Conservation (phyloP, 2,888 invertebrate species). For the Apotomis capreana region DNA sequence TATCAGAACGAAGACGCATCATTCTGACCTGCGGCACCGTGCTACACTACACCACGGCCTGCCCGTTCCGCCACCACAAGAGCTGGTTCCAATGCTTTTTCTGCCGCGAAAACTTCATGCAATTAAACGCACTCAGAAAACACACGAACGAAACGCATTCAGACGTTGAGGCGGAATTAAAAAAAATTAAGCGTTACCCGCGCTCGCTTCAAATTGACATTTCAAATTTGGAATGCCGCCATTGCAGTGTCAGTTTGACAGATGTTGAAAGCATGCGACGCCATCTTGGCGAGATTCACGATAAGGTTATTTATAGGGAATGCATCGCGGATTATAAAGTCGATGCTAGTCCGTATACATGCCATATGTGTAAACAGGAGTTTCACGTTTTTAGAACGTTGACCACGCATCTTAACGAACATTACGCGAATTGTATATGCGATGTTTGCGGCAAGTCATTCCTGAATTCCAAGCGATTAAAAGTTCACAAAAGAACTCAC, state of each 20-base stretch:
- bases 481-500: slow-evolving; percentile 78
- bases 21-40: slow-evolving; percentile 65
- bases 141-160: slow-evolving; percentile 60
- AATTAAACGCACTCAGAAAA: slow-evolving; percentile 59
- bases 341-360: slow-evolving; percentile 63
- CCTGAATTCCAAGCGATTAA: slow-evolving; percentile 74
- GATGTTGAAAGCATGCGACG: slow-evolving; percentile 61
- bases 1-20: slow-evolving; percentile 68
- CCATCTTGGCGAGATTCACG: slow-evolving; percentile 64
- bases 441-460: slow-evolving; percentile 79
- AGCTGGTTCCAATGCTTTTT: slow-evolving; percentile 79
- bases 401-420: slow-evolving; percentile 77
- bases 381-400: slow-evolving; percentile 73
- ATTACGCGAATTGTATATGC: slow-evolving; percentile 78
- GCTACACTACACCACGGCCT: slow-evolving; percentile 68
- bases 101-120: slow-evolving; percentile 70
- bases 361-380: slow-evolving; percentile 66
- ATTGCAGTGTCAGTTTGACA: slow-evolving; percentile 62
- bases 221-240: slow-evolving; percentile 67
- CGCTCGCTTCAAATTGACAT: slow-evolving; percentile 74
- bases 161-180: slow-evolving; percentile 62
- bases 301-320: slow-evolving; percentile 67
- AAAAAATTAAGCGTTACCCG: slow-evolving; percentile 69
- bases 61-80: slow-evolving; percentile 72
- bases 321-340: slow-evolving; percentile 76